These are phyloP conservation scores for Dreissena polymorpha DNA, from an alignment of 1,140 invertebrate genomes.

Conservation along the genomic window DNA sequence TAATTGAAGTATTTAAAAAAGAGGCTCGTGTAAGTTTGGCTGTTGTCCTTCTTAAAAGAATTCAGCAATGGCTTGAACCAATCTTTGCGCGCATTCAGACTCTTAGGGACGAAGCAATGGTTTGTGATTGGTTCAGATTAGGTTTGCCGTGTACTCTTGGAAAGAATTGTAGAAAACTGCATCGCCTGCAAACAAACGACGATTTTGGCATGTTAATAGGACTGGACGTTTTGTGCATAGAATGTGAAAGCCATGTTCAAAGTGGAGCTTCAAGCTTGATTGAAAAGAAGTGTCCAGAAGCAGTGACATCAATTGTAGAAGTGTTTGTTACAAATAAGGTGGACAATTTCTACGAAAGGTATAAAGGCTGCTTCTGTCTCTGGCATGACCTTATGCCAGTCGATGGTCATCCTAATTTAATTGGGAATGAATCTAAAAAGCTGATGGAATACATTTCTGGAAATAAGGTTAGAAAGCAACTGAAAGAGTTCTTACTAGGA, in stretches of 20 bases:
- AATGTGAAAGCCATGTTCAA: too few relatives aligned
- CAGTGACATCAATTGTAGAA: conserved; percentile 22
- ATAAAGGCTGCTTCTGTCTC: too few relatives aligned
- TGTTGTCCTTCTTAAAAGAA: conserved; percentile 44
- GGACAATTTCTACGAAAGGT: too few relatives aligned
- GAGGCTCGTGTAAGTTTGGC: conserved; percentile 36
- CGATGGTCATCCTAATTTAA: conserved; percentile 5
- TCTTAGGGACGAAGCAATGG: conserved; percentile 29
- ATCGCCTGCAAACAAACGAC: conserved; percentile 40
- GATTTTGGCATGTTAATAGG: conserved; percentile 31
- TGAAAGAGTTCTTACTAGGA: conserved; percentile 10
- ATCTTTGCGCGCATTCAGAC: conserved; percentile 16
- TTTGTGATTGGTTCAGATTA: conserved; percentile 51
- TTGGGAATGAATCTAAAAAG: not conserved
- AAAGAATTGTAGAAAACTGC: conserved; percentile 51
- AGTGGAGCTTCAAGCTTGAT: conserved; percentile 30
- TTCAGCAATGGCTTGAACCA: conserved; percentile 45
- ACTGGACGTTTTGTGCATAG: conserved; percentile 38
- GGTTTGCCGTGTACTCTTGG: conserved; percentile 14
- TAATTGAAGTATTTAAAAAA: conserved; percentile 27
- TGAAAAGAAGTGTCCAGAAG: conserved; percentile 21
- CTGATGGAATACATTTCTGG: conserved; percentile 9
- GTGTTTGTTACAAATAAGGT: too few relatives aligned
- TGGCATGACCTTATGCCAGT: conserved; percentile 42
- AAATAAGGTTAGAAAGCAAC: not conserved